A percentile compares a stretch with the other conserved stretches of the same genome.
These are phyloP conservation scores for Ceyx cyanopectus DNA, from an alignment of 2,113 vertebrate genomes.

Conservation along the genomic window DNA sequence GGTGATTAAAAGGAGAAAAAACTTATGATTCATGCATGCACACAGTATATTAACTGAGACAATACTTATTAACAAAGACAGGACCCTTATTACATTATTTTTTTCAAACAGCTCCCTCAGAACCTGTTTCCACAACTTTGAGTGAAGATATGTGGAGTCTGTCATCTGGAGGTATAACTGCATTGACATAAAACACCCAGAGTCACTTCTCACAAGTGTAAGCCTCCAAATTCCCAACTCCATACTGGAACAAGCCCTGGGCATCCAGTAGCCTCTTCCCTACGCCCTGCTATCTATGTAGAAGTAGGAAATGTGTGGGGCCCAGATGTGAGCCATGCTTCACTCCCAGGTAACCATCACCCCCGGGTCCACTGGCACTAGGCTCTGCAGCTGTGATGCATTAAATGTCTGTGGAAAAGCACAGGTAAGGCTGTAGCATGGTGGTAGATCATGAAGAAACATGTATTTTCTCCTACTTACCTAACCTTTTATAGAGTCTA, in stretches of 20 bases:
- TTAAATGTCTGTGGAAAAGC: neutral
- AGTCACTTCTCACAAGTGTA: neutral
- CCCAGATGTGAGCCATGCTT: neutral
- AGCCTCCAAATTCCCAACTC: neutral
- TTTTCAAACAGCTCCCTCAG: neutral
- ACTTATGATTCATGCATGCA: neutral
- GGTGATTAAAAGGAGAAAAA: neutral
- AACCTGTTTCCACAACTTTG: neutral
- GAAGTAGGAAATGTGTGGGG: accelerated
- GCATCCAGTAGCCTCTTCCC: neutral
- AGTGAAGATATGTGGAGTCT: neutral
- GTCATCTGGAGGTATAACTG: neutral
- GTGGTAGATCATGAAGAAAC: neutral
- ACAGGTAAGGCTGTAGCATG: neutral
- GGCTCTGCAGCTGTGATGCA: neutral
- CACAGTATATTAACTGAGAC: neutral
- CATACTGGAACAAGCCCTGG: neutral
- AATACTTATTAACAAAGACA: neutral
- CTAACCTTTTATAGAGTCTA: neutral
- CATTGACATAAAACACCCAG: neutral
- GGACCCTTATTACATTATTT: neutral
- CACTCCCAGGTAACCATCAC: neutral
- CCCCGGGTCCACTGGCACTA: accelerated
- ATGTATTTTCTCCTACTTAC: neutral
- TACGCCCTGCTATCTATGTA: neutral